Conservation (phyloP, 2,797 vertebrate species). For the Manis crassicaudata region DNA sequence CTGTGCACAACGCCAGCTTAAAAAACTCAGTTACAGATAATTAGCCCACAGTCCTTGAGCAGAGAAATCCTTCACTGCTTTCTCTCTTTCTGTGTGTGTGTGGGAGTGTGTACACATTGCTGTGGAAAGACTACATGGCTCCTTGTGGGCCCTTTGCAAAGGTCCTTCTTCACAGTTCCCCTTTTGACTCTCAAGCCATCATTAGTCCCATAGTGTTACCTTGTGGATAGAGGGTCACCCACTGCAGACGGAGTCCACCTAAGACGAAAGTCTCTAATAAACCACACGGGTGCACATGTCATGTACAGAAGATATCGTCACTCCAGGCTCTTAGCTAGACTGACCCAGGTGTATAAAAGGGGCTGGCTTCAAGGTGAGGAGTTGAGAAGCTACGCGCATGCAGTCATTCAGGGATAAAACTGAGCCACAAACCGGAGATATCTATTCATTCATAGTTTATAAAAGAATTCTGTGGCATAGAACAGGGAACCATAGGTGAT, state of each 20-base stretch:
- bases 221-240: not conserved
- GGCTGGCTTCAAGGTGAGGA: not conserved
- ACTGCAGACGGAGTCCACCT: not conserved
- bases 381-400: rapidly evolving
- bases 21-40: not conserved
- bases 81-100: too few species aligned
- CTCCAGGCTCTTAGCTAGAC: not conserved
- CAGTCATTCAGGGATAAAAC: not conserved
- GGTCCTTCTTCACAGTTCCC: not conserved
- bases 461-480: not conserved
- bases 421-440: not conserved
- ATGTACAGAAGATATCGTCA: not conserved
- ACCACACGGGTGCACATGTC: not conserved
- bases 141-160: not conserved
- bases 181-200: not conserved
- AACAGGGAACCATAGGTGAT: not conserved
- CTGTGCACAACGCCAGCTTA: not conserved
- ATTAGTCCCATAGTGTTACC: not conserved
- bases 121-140: not conserved
- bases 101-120: not conserved
- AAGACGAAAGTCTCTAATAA: not conserved
- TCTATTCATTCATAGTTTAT: not conserved
- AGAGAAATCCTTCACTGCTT: not conserved
- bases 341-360: not conserved
- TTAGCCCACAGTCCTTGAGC: not conserved